Evolutionary conservation across 2,113 vertebrate species (phyloP), one percentile per base, ranked within the genome.

Genomic region (Megalops atlanticus): DNA sequence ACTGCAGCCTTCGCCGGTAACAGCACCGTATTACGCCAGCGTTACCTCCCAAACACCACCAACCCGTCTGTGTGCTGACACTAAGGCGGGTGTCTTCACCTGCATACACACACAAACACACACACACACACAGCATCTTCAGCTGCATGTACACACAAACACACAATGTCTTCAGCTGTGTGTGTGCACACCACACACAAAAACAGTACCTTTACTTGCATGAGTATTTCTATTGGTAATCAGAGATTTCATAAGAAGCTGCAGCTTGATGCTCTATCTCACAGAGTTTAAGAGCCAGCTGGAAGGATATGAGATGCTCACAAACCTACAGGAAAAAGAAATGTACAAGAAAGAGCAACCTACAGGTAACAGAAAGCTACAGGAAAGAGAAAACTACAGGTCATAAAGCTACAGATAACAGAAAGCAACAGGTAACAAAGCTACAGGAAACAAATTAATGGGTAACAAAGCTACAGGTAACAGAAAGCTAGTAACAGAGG

Each of bases 11-110:
- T 21, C 40, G 72, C 33, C 84, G 91, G 80, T 83, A 87, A 92
- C n/a, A n/a, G n/a, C n/a, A n/a, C n/a, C n/a, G 90, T 89, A 84
- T 71, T 33, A 71, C 39, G 86, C 81, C 78, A 90, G 88, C 90
- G 91, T 96, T 96, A 96, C 93, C 95, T 96, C 93, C 82, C 82
- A 52, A 74, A 94, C 92, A 87, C 93, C 93, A 93, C 92, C 92
- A 90, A 93, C 92, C 94, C 94, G 90, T 93, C 92, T 95, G 88
- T 92, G 92, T 88, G 94, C 87, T 89, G 92, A 92, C 84, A 91
- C 90, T 84, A 93, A 71, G 92, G 92, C 89, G 87, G 92, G 87
- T 92, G 89, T 94, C 94, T 93, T 95, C 93, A 95, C 95, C 95
- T 96, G 93, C 90, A 91, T 92, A 91, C 81, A 91, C 92, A 95